A percentile compares a stretch with the other conserved stretches of the same genome.
These are phyloP conservation scores for Spizaetus ornatus DNA, from an alignment of 2,113 vertebrate genomes.

Conservation along the genomic window DNA sequence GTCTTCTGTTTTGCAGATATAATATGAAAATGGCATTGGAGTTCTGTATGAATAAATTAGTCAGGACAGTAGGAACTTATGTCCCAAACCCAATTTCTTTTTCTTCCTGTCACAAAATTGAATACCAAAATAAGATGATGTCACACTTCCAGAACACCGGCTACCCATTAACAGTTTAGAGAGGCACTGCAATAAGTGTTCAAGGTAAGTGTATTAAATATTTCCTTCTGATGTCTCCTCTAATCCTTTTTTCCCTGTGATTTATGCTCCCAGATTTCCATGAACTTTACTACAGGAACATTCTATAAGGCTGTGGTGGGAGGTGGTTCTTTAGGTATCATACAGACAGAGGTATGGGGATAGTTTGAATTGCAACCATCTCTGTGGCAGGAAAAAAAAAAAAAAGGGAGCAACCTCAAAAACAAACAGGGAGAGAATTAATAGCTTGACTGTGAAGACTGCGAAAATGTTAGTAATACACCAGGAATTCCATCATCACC, in stretches of 20 bases:
- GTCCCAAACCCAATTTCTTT: neutral
- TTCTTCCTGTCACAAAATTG: neutral
- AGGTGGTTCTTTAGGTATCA: neutral
- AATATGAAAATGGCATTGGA: neutral
- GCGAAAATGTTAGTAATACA: neutral
- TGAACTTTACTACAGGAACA: neutral
- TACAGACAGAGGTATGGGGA: neutral
- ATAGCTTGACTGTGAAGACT: neutral
- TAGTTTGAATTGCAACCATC: neutral
- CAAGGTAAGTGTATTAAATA: neutral
- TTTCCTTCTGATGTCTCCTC: neutral
- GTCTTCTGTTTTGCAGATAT: neutral
- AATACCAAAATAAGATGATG: neutral
- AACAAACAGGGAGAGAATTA: neutral
- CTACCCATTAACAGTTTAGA: neutral
- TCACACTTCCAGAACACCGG: neutral
- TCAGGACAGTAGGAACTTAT: neutral
- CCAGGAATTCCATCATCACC: neutral
- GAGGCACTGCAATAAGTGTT: neutral
- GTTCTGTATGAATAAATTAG: neutral
- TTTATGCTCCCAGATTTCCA: neutral
- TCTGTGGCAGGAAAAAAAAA: neutral
- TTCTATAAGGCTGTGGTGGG: neutral
- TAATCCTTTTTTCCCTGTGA: neutral
- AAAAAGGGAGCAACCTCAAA: neutral